These are phyloP conservation scores for Chrysogorgia sp. DNA, from an alignment of 92 coral and sea anemone genomes.

Conservation along the genomic window DNA sequence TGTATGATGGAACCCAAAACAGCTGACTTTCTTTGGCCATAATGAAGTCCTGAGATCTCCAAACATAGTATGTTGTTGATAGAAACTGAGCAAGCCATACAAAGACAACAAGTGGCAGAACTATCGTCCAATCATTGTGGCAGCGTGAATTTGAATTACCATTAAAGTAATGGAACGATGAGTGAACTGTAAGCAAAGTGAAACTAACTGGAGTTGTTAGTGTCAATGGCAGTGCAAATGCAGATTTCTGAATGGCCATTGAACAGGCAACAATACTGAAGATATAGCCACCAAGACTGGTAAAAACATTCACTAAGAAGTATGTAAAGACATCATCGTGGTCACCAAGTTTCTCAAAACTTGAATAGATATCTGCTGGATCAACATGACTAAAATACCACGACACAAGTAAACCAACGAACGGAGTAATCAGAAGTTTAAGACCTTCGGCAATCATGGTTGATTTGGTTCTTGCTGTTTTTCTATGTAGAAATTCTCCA, in stretches of 20 bases:
- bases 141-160: not conserved
- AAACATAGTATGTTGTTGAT: constrained; percentile 75
- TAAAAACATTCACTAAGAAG: constrained; percentile 73
- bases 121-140: too few relatives aligned
- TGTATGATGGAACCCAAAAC: constrained; percentile 93
- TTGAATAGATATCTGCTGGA: not conserved
- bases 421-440: constrained; percentile 82
- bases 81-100: constrained; percentile 75
- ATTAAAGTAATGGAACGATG: not conserved
- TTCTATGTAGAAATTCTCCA: constrained; percentile 21
- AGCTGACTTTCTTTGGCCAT: constrained; percentile 90
- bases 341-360: constrained; percentile 38
- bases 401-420: constrained; percentile 69
- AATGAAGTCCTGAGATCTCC: constrained; percentile 74
- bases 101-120: constrained; percentile 45
- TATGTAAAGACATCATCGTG: constrained; percentile 54
- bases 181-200: constrained; percentile 25
- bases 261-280: constrained; percentile 82
- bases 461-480: constrained; percentile 77
- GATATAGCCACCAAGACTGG: constrained; percentile 76
- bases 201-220: constrained; percentile 75
- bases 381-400: constrained; percentile 19
- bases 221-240: constrained; percentile 79
- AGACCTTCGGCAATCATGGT: constrained; percentile 71
- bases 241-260: constrained; percentile 77